Base-by-base conservation (phyloP, 1,140 invertebrate species). In the Musca vetustissima region DNA sequence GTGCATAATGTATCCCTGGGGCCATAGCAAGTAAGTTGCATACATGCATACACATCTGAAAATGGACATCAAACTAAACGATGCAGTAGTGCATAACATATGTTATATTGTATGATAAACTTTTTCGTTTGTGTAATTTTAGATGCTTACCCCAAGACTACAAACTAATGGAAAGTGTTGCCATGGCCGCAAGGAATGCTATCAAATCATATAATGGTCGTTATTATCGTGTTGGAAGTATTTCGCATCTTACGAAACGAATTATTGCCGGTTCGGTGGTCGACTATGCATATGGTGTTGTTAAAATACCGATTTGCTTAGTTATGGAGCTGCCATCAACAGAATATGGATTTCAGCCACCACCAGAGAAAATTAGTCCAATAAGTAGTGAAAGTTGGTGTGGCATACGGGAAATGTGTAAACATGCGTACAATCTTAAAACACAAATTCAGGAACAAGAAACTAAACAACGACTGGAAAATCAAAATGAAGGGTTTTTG, bases 241-340 rank as follows among this genome's bases (percentile, higher is more conserved):
- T 82, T 8, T 74, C 77, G 1, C 36, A 52, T 17, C 57, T 81
- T 17, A 80, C 71, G 14, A 77, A 85, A 81, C 87, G 89, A 67
- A 83, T 86, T 0, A 88, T 89, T 11, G 86, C 89, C 48, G 90
- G 90, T 2, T 88, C 87, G 1, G 89, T 88, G 67, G 88, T 91
- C 73, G 91, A 93, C 73, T 93, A 87, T 79, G 89, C 88, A 0
- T 89, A 87, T 72, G 89, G 87, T 0, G 85, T 83, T 0, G 80
- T 85, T 1, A 86, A 86, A 17, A 92, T 1, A 88, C 89, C 89
- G 4, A 89, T 91, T 76, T 86, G 88, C 0, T 90, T 88, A 73
- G 88, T 90, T 0, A 86, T 92, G 80, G 91, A 93, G 79, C 76
- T 92, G 47, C 88, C 89, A 43, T 84, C 83, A 8, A 86, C 87